Evolutionary conservation across 2,888 invertebrate genomes (phyloP).

Genomic region (Dynastes tityus): DNA sequence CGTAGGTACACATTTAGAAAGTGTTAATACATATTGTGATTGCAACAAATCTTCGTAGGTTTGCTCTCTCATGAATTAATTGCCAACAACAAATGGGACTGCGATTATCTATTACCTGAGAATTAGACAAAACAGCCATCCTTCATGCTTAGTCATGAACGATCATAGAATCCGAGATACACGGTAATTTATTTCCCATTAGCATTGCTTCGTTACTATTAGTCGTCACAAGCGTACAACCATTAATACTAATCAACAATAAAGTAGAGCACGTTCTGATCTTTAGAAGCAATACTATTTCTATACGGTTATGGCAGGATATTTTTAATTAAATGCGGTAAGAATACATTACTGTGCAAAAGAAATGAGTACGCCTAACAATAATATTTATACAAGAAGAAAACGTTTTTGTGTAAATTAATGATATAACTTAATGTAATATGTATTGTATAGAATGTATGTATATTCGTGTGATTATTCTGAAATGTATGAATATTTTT

Average conservation of each 20-base stretch:
- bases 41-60: not conserved
- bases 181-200: slow-evolving; percentile 32
- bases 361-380: not conserved
- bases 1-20: no score
- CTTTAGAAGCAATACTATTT: not conserved
- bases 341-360: not conserved
- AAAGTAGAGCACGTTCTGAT: slow-evolving; percentile 1
- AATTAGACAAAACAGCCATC: slow-evolving; percentile 13
- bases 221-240: not conserved
- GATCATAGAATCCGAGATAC: slow-evolving; percentile 13
- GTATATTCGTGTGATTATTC: no score
- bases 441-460: no score
- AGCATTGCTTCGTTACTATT: slow-evolving; percentile 10
- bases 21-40: not conserved
- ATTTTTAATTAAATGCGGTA: not conserved
- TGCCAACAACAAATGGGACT: not conserved
- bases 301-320: not conserved
- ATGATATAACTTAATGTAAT: no score
- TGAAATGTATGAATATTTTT: no score
- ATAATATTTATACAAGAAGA: no score
- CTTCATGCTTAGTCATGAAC: not conserved
- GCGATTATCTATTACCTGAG: slow-evolving; percentile 7
- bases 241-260: slow-evolving; percentile 24
- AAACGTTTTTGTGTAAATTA: no score
- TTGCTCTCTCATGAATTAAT: not conserved